Conservation (phyloP, 2,113 vertebrate species). For the Eretmodus cyanostictus region DNA sequence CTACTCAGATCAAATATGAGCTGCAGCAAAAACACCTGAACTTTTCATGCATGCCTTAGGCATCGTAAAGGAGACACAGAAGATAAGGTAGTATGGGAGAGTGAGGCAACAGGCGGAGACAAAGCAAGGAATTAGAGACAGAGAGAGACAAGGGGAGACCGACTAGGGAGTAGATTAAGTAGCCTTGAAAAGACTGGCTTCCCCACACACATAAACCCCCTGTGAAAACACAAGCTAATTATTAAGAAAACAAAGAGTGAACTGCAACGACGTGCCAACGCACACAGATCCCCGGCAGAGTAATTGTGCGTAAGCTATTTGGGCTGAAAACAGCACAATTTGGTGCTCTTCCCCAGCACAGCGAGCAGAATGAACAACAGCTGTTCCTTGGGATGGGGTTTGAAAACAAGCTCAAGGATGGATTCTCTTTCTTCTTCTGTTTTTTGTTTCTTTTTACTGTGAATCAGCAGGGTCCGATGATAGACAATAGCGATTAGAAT, state of each 20-base stretch:
- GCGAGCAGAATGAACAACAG: conserved; percentile 82
- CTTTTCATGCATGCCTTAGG: background rate
- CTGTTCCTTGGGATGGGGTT: conserved; percentile 66
- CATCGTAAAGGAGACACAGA: background rate
- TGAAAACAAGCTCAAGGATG: conserved; percentile 51
- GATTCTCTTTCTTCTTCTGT: background rate
- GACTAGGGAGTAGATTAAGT: conserved; percentile 51
- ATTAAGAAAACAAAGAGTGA: conserved; percentile 84
- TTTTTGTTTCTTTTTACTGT: background rate
- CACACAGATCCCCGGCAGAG: conserved; percentile 81
- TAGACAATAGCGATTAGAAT: background rate
- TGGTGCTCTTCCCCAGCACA: conserved; percentile 76
- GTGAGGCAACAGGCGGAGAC: background rate
- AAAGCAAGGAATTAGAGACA: background rate
- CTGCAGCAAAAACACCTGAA: background rate
- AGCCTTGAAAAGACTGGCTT: conserved; percentile 63
- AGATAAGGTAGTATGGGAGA: background rate
- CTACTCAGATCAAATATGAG: background rate
- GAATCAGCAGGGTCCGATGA: background rate
- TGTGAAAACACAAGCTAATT: conserved; percentile 82
- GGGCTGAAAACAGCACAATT: conserved; percentile 79
- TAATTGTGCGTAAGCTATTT: conserved; percentile 83
- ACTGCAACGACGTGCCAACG: conserved; percentile 75
- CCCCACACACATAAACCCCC: conserved; percentile 72
- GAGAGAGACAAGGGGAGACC: background rate